Evolutionary conservation across 2,888 invertebrate species (phyloP), one percentile per base, ranked within the genome.

Genomic region (Agriopis aurantiaria): DNA sequence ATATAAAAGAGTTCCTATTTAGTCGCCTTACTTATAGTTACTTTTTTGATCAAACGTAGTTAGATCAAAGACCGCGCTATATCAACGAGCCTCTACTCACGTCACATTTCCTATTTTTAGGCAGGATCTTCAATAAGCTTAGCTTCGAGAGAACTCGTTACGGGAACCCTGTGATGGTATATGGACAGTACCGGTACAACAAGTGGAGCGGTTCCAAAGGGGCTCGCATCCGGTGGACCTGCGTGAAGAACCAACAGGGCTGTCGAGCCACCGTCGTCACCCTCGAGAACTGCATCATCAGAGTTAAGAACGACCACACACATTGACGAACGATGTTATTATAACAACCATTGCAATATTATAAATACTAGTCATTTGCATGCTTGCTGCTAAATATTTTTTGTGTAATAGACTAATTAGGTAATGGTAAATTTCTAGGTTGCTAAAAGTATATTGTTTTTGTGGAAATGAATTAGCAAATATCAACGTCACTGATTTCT

Each of bases 141-240:
- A 65, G 69, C 33, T 87, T 85, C 64, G 85, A 83, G 59, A 81
- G 55, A 33, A 86, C 91, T 3, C 86, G 91, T 7, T 89, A 67
- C 59, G 92, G 92, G 0, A 91, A 91, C 65, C 92, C 92, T 3
- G 91, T 92, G 45, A 85, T 92, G 52, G 82, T 87, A 7, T 72
- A 84, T 5, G 88, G 88, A 1, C 76, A 70, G 10, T 87, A 88
- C 69, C 80, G 88, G n/a, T 91, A 82, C 78, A 87, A 89, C 75
- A 81, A 80, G 52, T 87, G 86, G 87, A 87, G 84, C 40, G 85
- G 87, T 56, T 87, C 88, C 75, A 85, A 78, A 58, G 88, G 87
- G 0, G 82, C 82, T 0, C 81, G 83, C 62, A 76, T 83, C 12
- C 78, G 89, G 4, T 91, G 90, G 90, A 86, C 82, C 12, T 91